Evolutionary conservation across 2,113 vertebrate species (phyloP).

Genomic region (Hemiscyllium ocellatum): DNA sequence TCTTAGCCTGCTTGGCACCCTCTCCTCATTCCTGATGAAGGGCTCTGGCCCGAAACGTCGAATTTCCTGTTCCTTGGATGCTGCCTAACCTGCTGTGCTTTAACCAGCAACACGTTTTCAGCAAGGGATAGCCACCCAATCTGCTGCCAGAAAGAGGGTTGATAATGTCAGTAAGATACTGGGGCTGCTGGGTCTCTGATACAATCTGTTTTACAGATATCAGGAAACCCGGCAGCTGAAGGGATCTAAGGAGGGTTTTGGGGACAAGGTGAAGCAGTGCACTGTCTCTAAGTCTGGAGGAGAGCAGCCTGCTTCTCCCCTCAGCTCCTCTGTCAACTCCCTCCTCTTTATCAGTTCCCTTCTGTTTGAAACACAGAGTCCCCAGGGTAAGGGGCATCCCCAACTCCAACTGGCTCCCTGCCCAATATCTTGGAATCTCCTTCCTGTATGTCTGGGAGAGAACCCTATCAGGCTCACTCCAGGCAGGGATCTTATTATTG

Average conservation of each 20-base stretch:
- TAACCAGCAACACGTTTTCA: too few species aligned
- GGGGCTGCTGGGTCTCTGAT: background rate
- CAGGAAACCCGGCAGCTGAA: background rate
- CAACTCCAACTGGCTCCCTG: too few species aligned
- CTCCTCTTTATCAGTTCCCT: background rate
- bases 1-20: too few species aligned
- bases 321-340: background rate
- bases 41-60: too few species aligned
- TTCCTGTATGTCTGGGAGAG: background rate
- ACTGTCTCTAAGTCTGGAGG: background rate
- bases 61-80: too few species aligned
- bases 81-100: too few species aligned
- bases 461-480: too few species aligned
- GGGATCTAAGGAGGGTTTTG: background rate
- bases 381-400: too few species aligned
- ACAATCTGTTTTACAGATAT: background rate
- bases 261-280: background rate
- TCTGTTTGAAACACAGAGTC: too few species aligned
- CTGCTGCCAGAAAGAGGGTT: background rate
- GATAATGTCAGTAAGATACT: background rate
- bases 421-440: background rate
- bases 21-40: too few species aligned
- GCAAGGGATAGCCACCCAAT: background rate
- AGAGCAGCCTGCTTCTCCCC: background rate
- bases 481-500: background rate